phyloP scores from a whole-genome alignment of 2,888 invertebrate genomes.

The Agrochola macilenta region DNA sequence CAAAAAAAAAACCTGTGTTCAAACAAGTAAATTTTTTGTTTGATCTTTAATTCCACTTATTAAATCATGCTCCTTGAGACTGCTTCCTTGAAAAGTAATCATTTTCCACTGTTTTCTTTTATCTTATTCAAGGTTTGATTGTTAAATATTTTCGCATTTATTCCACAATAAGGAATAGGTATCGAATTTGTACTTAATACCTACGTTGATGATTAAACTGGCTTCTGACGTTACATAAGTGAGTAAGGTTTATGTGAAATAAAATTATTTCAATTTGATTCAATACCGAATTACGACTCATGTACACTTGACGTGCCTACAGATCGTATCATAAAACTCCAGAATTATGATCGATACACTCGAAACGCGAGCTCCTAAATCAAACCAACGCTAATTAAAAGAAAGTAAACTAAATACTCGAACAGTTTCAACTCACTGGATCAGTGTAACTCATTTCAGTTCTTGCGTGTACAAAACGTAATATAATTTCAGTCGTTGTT shows the following conservation, averaged over 20 bases:
- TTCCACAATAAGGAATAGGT: not conserved
- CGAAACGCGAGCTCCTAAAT: slow-evolving; percentile 27
- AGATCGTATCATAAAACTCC: slow-evolving; percentile 26
- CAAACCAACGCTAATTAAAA: slow-evolving; percentile 42
- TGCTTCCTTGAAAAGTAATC: not conserved
- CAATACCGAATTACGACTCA: not conserved
- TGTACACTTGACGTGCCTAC: not conserved
- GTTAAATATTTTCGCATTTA: not conserved
- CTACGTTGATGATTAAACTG: not conserved
- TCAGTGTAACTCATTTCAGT: slow-evolving; percentile 41
- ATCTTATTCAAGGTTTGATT: not conserved
- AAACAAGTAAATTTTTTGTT: not conserved
- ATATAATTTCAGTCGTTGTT: slow-evolving; percentile 49
- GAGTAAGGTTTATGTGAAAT: not conserved
- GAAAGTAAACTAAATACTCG: slow-evolving; percentile 44
- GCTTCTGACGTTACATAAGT: not conserved
- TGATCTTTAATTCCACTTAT: not conserved
- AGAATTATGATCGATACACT: slow-evolving; percentile 22
- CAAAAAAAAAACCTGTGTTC: not conserved
- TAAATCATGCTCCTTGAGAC: not conserved
- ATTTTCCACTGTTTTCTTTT: not conserved
- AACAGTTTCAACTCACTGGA: slow-evolving; percentile 47
- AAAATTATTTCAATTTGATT: not conserved
- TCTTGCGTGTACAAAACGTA: slow-evolving; percentile 54
- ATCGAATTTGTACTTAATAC: not conserved